Conservation (phyloP, 2,888 invertebrate genomes). For the Phaedon cochleariae region DNA sequence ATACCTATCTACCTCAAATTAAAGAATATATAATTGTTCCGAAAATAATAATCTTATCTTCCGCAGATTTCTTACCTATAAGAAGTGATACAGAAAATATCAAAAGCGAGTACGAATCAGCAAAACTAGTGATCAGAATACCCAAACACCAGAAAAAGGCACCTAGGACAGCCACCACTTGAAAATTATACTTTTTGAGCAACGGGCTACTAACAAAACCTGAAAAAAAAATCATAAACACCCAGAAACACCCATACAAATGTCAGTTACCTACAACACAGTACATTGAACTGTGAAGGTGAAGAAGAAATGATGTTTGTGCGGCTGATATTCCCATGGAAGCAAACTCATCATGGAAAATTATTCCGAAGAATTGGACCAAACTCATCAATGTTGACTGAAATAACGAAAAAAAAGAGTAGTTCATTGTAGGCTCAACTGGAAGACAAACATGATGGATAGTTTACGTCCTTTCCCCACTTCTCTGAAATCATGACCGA, state of each 20-base stretch:
- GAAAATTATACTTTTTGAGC: conserved; percentile 59
- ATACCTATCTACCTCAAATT: too few relatives aligned
- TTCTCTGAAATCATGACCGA: too few relatives aligned
- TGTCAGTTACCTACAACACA: conserved; percentile 57
- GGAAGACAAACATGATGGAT: too few relatives aligned
- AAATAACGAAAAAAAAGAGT: conserved; percentile 38
- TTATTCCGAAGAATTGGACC: conserved; percentile 61
- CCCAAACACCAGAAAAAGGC: conserved; percentile 59
- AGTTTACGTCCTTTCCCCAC: too few relatives aligned
- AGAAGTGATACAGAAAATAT: conserved; percentile 59
- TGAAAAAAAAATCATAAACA: conserved; percentile 42
- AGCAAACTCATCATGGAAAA: conserved; percentile 58
- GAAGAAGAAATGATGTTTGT: conserved; percentile 60
- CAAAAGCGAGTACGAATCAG: conserved; percentile 57
- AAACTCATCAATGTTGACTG: conserved; percentile 59
- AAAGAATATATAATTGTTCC: too few relatives aligned
- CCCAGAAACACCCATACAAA: background rate
- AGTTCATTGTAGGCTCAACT: too few relatives aligned
- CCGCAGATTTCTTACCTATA: conserved; percentile 48
- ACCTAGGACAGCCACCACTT: conserved; percentile 60
- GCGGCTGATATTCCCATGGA: conserved; percentile 57
- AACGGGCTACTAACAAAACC: conserved; percentile 62
- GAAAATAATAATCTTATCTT: too few relatives aligned
- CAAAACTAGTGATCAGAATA: conserved; percentile 60
- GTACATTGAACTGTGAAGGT: conserved; percentile 60